These are phyloP conservation scores for Odontamblyopus lacepedii DNA, from an alignment of 2,797 vertebrate genomes.

Conservation along the genomic window DNA sequence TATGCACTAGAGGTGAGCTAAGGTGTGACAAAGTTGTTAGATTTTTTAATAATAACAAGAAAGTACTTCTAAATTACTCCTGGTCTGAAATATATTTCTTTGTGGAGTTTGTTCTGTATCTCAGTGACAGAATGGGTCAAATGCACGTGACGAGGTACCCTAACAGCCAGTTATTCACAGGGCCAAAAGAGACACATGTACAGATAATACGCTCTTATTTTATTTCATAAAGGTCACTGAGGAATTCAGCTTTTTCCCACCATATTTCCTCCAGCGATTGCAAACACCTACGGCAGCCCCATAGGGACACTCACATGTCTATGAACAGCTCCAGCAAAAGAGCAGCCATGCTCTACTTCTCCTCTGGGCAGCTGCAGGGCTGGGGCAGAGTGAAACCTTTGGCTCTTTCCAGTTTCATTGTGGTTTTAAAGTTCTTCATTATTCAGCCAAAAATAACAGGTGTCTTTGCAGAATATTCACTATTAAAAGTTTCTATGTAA, in stretches of 20 bases:
- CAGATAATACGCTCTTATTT: background rate
- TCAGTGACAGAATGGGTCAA: background rate
- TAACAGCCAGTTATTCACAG: background rate
- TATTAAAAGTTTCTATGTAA: background rate
- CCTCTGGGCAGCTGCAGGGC: slow-evolving; percentile 2
- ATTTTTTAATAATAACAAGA: background rate
- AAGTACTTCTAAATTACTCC: background rate
- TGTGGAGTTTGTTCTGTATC: background rate
- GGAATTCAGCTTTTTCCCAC: background rate
- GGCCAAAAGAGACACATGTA: background rate
- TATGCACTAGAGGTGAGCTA: background rate
- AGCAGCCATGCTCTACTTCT: slow-evolving; percentile 11
- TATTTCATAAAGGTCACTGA: background rate
- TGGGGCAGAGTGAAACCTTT: background rate
- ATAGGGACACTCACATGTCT: slow-evolving; percentile 14
- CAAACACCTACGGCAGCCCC: slow-evolving; percentile 4
- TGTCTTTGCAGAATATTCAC: background rate
- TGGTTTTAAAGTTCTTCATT: background rate
- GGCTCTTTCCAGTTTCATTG: background rate
- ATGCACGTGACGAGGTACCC: background rate
- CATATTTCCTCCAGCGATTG: slow-evolving; percentile 4
- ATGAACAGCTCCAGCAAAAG: slow-evolving; percentile 9
- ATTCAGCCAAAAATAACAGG: background rate
- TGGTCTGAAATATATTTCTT: background rate
- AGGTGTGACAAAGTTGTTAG: background rate